phyloP scores from a whole-genome alignment of 2,888 invertebrate species.

The Cephus pygmeus region DNA sequence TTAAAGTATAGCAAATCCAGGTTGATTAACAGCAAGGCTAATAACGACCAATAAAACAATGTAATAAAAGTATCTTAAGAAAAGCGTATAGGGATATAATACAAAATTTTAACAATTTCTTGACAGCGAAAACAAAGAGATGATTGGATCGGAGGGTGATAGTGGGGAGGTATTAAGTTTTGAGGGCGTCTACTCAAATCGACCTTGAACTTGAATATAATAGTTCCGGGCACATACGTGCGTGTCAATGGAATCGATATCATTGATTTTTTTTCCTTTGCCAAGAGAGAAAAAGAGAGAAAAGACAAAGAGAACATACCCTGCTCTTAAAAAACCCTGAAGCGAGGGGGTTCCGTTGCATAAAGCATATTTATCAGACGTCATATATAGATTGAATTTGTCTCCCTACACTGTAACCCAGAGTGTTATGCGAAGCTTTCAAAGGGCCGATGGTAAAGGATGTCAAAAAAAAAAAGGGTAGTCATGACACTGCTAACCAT shows the following conservation, averaged over 20 bases:
- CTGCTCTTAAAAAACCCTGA: constrained; percentile 52
- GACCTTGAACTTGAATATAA: constrained; percentile 38
- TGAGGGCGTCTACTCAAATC: neutral
- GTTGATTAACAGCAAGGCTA: neutral
- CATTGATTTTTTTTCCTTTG: constrained; percentile 40
- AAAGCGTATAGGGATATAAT: too few species aligned
- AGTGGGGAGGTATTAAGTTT: neutral
- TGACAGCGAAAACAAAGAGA: neutral
- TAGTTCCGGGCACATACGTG: constrained; percentile 17
- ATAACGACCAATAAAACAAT: neutral
- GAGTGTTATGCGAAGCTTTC: neutral
- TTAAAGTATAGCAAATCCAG: neutral
- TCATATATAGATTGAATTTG: constrained; percentile 23
- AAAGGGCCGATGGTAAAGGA: neutral
- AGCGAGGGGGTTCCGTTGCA: constrained; percentile 41
- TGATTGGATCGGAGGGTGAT: neutral
- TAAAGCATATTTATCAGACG: constrained; percentile 29
- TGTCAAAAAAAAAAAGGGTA: neutral
- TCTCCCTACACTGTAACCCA: constrained; percentile 7
- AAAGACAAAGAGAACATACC: constrained; percentile 35
- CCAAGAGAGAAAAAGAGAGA: constrained; percentile 23
- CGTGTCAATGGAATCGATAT: constrained; percentile 40
- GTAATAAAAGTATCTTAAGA: neutral
- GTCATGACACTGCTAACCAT: neutral
- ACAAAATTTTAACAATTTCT: neutral